Evolutionary conservation across 1,140 invertebrate genomes (phyloP), one percentile per base, ranked within the genome.

Genomic region (Lasioglossum albipes): DNA sequence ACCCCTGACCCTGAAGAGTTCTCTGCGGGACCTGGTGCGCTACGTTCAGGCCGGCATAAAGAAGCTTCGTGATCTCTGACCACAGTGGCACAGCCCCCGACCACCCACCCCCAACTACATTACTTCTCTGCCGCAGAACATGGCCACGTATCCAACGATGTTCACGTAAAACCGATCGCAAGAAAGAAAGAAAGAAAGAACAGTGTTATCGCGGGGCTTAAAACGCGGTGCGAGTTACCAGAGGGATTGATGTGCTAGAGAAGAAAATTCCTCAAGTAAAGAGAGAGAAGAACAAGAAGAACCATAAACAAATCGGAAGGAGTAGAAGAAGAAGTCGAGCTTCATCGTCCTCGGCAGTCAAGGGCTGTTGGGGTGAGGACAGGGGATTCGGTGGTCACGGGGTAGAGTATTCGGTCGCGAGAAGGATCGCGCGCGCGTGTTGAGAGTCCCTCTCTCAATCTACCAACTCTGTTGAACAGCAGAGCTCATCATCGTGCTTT

Each of bases 1-100:
- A 79, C 96, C 96, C 12, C 91, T 97, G 54, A 97, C 96, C 18
- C 91, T 97, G 81, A 95, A 96, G 88, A 97, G 96, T 90, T 95
- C 96, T 45, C 91, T 97, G 68, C 94, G 94, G 78, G 95, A 97
- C 86, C 94, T 97, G 77, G 96, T 97, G 49, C 94, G 95, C 71
- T 97, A 97, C 91, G 96, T 97, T 22, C 94, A 95, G 88, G 94
- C 94, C 72, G 96, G 96, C 65, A 95, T 97, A 80, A 94, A 94
- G 75, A 94, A 94, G 80, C 88, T 96, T 65, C 90, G 91, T 82
- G 90, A 89, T 86, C 92, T 93, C 91, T 93, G 93, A 93, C 93
- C 92, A 89, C 92, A 92, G 92, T 93, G 93, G 93, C 93, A 93
- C 73, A 93, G 93, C 89, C 92, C 93, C 90, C 91, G 93, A 86